Base-by-base conservation (phyloP, 2,113 vertebrate genomes). In the Ramphastos sulfuratus region DNA sequence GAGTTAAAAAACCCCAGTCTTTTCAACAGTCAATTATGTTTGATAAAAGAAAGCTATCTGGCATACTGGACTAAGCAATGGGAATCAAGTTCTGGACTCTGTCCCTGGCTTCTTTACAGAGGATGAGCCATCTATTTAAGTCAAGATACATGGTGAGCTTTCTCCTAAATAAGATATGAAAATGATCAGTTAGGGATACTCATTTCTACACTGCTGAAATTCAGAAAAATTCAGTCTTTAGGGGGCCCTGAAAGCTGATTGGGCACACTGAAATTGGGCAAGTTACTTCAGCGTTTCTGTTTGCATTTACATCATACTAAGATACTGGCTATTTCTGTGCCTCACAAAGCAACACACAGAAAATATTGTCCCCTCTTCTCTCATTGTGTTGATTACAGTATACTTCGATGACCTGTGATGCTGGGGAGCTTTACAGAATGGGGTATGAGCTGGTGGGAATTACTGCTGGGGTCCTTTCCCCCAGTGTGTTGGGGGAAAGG, bases 1-100 rank as follows among this genome's bases (percentile, higher is more conserved):
- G 72, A 96, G 76, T 94, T 96, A 87, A 96, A 97, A 97, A 95
- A 11, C 27, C 37, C 64, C 79, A 96, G 63, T 94, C 80, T 95
- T 96, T 98, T 95, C 94, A 96, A 87, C 84, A 95, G 92, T 96
- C 93, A 72, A 76, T 97, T 97, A 87, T 90, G 78, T 83, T 92
- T 92, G 87, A 92, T 95, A 95, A 66, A 89, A 74, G 85, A 85
- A 92, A 87, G 33, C 37, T 83, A 18, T 91, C 90, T 78, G 76
- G 69, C 48, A 27, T 88, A 64, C 54, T 88, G 93, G 87, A 91
- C 79, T 84, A 60, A 92, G 89, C 76, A 92, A 65, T 78, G 60
- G 87, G 76, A 92, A 72, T 93, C 79, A 58, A 90, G 72, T 55
- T 78, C 93, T 95, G 95, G 85, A 94, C 3, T 44, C 65, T 74